Evolutionary conservation across 2,113 vertebrate genomes (phyloP).

Genomic region (Numida meleagris): DNA sequence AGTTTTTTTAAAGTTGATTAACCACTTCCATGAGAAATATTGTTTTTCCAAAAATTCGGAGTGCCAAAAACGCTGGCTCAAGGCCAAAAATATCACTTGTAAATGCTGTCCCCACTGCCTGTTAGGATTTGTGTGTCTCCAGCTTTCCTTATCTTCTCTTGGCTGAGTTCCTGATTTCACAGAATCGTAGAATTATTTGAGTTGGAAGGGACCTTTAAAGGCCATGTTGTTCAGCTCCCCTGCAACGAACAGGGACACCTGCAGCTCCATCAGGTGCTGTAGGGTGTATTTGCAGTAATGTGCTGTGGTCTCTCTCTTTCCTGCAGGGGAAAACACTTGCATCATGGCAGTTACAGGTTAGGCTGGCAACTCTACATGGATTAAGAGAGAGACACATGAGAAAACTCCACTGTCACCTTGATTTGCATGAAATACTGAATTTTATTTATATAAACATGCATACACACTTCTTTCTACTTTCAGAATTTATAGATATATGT

Average conservation of each 20-base stretch:
- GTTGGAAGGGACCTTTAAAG: no score
- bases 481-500: neutral
- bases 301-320: neutral
- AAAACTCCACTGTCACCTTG: neutral
- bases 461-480: neutral
- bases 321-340: neutral
- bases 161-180: neutral
- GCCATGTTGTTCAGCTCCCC: no score
- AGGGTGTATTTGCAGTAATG: neutral
- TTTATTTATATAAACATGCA: rapidly evolving
- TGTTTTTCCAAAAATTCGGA: neutral
- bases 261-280: no score
- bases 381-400: neutral
- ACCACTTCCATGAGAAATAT: neutral
- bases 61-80: neutral
- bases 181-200: no score
- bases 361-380: neutral
- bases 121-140: neutral
- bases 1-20: neutral
- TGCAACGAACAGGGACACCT: no score
- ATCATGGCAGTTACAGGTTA: neutral
- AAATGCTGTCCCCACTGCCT: neutral
- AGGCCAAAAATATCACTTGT: neutral
- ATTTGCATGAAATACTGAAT: neutral
- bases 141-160: conserved; percentile 12